Evolutionary conservation across 2,113 vertebrate genomes (phyloP).

Genomic region (Anas platyrhynchos): DNA sequence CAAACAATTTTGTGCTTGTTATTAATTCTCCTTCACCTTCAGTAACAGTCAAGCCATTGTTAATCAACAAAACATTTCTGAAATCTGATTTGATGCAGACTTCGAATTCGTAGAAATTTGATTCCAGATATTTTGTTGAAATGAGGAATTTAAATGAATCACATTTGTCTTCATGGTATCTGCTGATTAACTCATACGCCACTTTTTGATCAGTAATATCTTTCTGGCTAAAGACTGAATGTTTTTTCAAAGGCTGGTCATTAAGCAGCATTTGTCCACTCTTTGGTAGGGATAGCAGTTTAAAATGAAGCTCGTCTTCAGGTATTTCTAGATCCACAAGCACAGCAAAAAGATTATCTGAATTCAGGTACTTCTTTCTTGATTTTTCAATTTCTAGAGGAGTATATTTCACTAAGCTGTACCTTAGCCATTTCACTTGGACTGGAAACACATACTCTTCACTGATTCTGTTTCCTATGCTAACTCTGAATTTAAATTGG

Average conservation of each 20-base stretch:
- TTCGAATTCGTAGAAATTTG: conserved; percentile 81
- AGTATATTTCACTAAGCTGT: conserved; percentile 78
- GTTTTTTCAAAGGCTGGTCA: conserved; percentile 75
- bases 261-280: conserved; percentile 85
- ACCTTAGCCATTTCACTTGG: conserved; percentile 83
- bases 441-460: conserved; percentile 82
- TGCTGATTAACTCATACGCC: conserved; percentile 80
- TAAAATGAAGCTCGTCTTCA: conserved; percentile 82
- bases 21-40: conserved; percentile 91
- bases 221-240: conserved; percentile 86
- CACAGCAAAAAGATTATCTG: conserved; percentile 79
- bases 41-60: conserved; percentile 80
- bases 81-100: conserved; percentile 84
- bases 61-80: conserved; percentile 81
- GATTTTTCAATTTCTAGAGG: conserved; percentile 81
- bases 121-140: conserved; percentile 84
- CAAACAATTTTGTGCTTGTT: conserved; percentile 82
- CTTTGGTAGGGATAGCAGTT: conserved; percentile 80
- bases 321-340: conserved; percentile 71
- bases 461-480: conserved; percentile 75
- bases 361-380: conserved; percentile 78
- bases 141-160: conserved; percentile 88
- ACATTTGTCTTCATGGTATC: conserved; percentile 72
- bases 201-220: conserved; percentile 80
- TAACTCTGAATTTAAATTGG: conserved; percentile 87